These are phyloP conservation scores for Lagopus muta DNA, from an alignment of 2,113 vertebrate genomes.

Conservation along the genomic window DNA sequence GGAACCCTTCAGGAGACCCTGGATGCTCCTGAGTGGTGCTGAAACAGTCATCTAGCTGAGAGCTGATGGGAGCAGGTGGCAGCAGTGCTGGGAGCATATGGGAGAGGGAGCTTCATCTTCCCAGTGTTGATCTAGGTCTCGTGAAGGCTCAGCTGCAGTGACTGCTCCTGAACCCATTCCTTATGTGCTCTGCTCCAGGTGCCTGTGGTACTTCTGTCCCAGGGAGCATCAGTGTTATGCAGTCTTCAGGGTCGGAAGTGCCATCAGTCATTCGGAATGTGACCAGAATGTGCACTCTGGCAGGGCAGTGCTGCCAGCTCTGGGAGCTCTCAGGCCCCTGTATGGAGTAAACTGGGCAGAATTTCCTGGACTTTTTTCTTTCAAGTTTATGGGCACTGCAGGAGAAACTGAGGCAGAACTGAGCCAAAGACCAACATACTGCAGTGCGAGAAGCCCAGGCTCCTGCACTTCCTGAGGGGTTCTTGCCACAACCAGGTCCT, in stretches of 20 bases:
- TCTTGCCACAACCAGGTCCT: neutral
- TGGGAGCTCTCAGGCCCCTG: neutral
- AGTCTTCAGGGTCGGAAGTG: neutral
- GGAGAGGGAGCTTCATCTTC: neutral
- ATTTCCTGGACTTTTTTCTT: neutral
- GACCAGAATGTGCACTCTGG: conserved; percentile 3
- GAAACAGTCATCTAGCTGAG: neutral
- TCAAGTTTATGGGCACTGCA: neutral
- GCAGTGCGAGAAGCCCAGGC: neutral
- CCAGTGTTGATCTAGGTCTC: neutral
- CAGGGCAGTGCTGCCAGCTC: neutral
- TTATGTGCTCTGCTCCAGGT: neutral
- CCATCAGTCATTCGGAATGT: neutral
- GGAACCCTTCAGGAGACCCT: neutral
- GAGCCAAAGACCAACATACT: neutral
- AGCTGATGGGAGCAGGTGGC: neutral
- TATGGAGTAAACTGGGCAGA: neutral
- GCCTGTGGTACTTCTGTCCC: neutral
- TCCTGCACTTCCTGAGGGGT: neutral
- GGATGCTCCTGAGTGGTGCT: neutral
- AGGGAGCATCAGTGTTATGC: neutral
- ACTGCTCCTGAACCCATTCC: neutral
- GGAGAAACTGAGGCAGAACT: neutral
- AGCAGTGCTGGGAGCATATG: neutral
- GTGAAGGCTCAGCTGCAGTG: neutral